Conservation (phyloP, 2,888 invertebrate genomes). For the Coenonympha arcania region DNA sequence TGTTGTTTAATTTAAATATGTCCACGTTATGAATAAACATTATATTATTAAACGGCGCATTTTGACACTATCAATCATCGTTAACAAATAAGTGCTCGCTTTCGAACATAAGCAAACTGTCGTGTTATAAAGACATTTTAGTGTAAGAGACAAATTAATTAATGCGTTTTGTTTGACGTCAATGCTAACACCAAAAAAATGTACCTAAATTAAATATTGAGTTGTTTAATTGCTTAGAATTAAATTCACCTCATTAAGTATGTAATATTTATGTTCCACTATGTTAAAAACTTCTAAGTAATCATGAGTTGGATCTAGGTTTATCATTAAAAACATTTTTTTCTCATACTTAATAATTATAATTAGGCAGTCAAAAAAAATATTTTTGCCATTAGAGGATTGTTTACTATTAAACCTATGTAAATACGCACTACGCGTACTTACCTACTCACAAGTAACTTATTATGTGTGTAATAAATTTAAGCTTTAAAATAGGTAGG, state of each 20-base stretch:
- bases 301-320: too few relatives aligned
- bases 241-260: too few relatives aligned
- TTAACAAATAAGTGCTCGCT: slow-evolving; percentile 24
- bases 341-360: too few relatives aligned
- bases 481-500: not conserved
- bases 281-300: too few relatives aligned
- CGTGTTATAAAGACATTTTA: slow-evolving; percentile 16
- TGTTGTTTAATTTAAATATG: slow-evolving; percentile 8
- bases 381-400: too few relatives aligned
- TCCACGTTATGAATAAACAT: slow-evolving; percentile 21
- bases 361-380: too few relatives aligned
- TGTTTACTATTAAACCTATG: not conserved
- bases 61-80: slow-evolving; percentile 27
- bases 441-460: too few relatives aligned
- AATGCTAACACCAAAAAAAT: slow-evolving; percentile 2
- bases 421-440: too few relatives aligned
- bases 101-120: slow-evolving; percentile 11
- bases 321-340: too few relatives aligned
- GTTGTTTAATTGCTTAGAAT: not conserved
- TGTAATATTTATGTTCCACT: too few relatives aligned
- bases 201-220: not conserved
- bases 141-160: slow-evolving; percentile 15
- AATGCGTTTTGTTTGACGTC: slow-evolving; percentile 4
- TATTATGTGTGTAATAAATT: too few relatives aligned
- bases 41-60: slow-evolving; percentile 18